phyloP scores from a whole-genome alignment of 2,113 vertebrate species.

The Eudyptes chrysolophus region DNA sequence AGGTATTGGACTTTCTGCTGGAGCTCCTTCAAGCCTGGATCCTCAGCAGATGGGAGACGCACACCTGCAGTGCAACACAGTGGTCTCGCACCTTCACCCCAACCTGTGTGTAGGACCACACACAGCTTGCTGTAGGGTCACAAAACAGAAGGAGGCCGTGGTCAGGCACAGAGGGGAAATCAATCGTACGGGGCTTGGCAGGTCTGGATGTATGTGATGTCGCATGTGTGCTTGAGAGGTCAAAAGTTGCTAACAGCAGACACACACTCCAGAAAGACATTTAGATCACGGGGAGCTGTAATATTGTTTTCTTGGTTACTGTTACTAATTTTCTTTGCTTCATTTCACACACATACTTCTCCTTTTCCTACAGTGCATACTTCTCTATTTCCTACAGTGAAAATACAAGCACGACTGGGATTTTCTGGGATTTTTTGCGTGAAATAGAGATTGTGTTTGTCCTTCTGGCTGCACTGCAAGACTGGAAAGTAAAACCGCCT shows the following conservation, averaged over 20 bases:
- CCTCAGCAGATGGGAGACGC: accelerated
- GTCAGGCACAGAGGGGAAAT: not conserved
- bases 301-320: not conserved
- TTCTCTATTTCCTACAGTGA: not conserved
- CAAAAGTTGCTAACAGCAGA: not conserved
- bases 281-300: not conserved
- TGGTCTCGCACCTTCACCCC: not conserved
- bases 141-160: not conserved
- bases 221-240: not conserved
- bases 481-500: not conserved
- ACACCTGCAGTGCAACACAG: not conserved
- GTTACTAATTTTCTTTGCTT: not conserved
- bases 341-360: not conserved
- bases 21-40: not conserved
- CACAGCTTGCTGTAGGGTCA: not conserved
- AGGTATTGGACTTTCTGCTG: not conserved
- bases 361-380: not conserved
- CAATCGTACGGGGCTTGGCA: not conserved
- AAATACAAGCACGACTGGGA: not conserved
- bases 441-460: not conserved
- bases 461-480: not conserved
- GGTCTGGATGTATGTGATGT: not conserved
- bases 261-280: not conserved
- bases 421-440: not conserved
- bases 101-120: not conserved